Evolutionary conservation across 2,888 invertebrate genomes (phyloP), one percentile per base, ranked within the genome.

Genomic region (Drosophila barbarae): DNA sequence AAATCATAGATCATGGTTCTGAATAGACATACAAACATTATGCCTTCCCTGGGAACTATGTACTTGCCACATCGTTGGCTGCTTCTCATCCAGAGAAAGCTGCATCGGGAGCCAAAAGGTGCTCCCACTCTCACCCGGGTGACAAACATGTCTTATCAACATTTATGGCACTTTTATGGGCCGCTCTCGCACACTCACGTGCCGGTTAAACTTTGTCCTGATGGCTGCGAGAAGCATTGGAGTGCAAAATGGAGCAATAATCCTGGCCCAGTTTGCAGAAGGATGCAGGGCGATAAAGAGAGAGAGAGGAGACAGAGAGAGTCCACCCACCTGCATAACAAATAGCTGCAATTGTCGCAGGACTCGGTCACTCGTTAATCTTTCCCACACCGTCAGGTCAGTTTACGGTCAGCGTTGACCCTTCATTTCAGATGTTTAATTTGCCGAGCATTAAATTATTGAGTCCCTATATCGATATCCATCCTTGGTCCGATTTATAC

Each of bases 61-160:
- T 75, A 71, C 73, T 67, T 79, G 74, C 44, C 75, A 64, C 60
- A 65, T 54, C 52, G 51, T 58, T 55, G 44, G 3, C 71, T 51
- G 18, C 39, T 23, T 21, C 51, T 32, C 65, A 73, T 8, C 55
- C 13, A 3, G 8, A 30, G 18, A 2, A 30, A 46, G 30, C 30
- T 46, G 46, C 30, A 46, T 2, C 30, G 73, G 68, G 42, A 52
- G 56, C 10, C 38, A 34, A 41, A 39, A 39, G 51, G 60, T 38
- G 44, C 59, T 8, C 7, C 26, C 30, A 32, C 32, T 15, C 32
- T 28, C 58, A 39, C 39, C 59, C 21, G 49, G 34, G 50, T 67
- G 69, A 73, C 69, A 79, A 73, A 82, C 83, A 76, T 80, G 83
- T 60, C 80, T 82, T 79, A 79, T 79, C 83, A 79, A 76, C 83